Base-by-base conservation (phyloP, 1,140 invertebrate species). In the Drosophila tristis region DNA sequence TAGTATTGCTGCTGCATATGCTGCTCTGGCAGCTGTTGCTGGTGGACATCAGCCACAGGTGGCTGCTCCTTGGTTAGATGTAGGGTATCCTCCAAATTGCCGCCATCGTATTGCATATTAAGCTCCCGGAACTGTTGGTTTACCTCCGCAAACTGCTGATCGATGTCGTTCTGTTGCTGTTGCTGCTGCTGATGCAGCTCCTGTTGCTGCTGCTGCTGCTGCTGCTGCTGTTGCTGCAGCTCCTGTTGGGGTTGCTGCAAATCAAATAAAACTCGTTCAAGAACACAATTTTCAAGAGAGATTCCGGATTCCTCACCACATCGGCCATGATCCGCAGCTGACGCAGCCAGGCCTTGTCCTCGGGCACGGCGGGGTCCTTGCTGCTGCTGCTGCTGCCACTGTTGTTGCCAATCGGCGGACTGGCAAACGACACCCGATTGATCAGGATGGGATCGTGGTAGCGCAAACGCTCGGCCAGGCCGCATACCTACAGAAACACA, bases 381-480 rank as follows among this genome's bases (percentile, higher is more conserved):
- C 47, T 74, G 89, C 45, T 71, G 64, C 68, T 90, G 90, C 43
- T 64, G 66, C 56, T 87, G 85, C 56, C 44, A 78, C 74, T 61
- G 86, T 74, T 25, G 90, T 90, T 60, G 81, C 86, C 61, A 42
- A 60, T 82, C 13, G 82, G 79, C 0, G 82, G 84, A 89, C 78
- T 89, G 2, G 82, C 82, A 44, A 87, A 87, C 7, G 84, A 89
- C 0, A 87, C 84, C 1, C 82, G 75, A 53, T 87, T 87, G 13
- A 87, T 87, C 54, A 93, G 82, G 26, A 92, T 91, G 25, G 96
- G 96, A 93, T 98, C 97, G 77, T 95, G 94, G 87, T 96, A 96
- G 90, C 97, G 97, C 47, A 98, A 93, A 63, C 95, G 92, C 78
- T 87, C 91, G 15, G 87, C 84, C 56, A 92, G 56, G 5, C 61